Base-by-base conservation (phyloP, 2,888 invertebrate species). In the Drosophila mayaguana region DNA sequence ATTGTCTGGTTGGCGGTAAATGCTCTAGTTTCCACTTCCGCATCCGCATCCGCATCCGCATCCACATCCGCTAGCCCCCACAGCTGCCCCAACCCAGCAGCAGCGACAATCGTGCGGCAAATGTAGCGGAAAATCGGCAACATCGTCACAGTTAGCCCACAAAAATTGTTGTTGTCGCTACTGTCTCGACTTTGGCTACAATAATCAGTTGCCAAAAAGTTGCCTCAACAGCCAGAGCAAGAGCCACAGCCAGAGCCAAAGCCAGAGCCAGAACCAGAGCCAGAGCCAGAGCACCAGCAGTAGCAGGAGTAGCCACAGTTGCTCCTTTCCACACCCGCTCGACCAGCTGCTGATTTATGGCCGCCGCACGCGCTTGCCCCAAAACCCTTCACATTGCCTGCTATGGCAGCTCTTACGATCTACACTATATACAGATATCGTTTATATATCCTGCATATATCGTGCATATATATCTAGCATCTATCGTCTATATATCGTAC, bases 101-200 rank as follows among this genome's bases (percentile, higher is more conserved):
- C 69, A 80, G 63, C 80, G 80, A 78, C 86, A 81, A 74, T 80
- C 83, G 83, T 80, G 85, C 75, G 71, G 81, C 86, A 84, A 84
- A 84, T 84, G 83, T 84, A 84, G 81, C 86, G 83, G 83, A 78
- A 84, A 84, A 84, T 84, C 83, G 80, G 78, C 80, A 80, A 78
- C 78, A 78, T 78, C 80, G 78, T 75, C 80, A 70, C 75, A 80
- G 78, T 78, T 72, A 67, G 77, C 77, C 77, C 77, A 77, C 77
- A 80, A 80, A 80, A 80, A 80, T 80, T 80, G 85, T 80, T 84
- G 81, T 85, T 83, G 85, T 81, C 83, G 77, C 67, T 83, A 65
- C 74, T 78, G 75, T 73, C 75, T 68, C 61, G 80, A 40, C 63
- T 57, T 38, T 32, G 50, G 46, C 64, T 74, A 57, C 66, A 81